Evolutionary conservation across 2,113 vertebrate genomes (phyloP), one percentile per base, ranked within the genome.

Genomic region (Hyla sarda): DNA sequence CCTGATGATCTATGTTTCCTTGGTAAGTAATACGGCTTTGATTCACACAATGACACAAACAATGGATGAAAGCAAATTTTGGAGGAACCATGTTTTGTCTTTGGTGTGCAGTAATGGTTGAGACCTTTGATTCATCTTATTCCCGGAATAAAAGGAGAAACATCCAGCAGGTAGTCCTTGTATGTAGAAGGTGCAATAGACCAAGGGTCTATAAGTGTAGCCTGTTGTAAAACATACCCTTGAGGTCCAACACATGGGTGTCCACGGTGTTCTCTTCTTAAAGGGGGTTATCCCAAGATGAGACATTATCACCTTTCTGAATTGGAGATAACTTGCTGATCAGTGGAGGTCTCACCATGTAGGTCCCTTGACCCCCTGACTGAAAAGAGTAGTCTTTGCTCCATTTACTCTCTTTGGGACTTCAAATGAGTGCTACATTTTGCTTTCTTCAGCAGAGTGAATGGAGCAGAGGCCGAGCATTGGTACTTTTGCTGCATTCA

Each of bases 1-100:
- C 71, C 50, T 30, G 65, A 28, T 80, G 76, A 86, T 60, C 77
- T 79, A 73, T 80, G 65, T 73, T 81, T 58, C 50, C 76, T 86
- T 56, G 52, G 67, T 34, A 86, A 56, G 50, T 71, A 19, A 52
- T 21, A 45, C 21, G 52, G 30, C 50, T 85, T 34, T 54, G 47
- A 79, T 56, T 48, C 60, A 86, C 56, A 86, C 75, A 80, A 80
- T 80, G 48, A 72, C 72, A 71, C 32, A 75, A 28, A 30, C 48
- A 73, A 16, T 37, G 25, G n/a, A 60, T 60, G 82, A 30, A 45
- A 80, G 77, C 23, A 80, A 62, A 76, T 76, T 50, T 52, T 73
- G 45, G n/a, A 48, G 6, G 48, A 76, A 52, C 52, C 25, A 12
- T 52, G 23, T 73, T 47, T 73, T 45, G 19, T 45, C 1, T 73